Evolutionary conservation across 23 tunicate genomes (phyloP), one percentile per base, ranked within the genome.

Genomic region (Ascidia mentula): DNA sequence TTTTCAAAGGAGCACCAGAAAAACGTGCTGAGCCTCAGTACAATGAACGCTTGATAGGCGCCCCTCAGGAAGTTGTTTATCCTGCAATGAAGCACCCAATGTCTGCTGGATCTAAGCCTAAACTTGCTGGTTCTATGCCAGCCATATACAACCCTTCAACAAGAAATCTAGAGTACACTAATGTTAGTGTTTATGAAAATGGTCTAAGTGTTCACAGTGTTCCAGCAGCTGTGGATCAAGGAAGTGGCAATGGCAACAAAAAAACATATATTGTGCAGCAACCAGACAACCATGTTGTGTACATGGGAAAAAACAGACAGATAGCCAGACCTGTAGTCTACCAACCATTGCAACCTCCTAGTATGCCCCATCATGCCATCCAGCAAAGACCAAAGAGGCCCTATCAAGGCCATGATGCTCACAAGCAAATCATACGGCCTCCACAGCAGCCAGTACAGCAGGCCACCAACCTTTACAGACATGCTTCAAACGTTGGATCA

Each of bases 41-140:
- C 32, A 37, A 46, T 69, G 74, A 81, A 36, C 69, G 85, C 28
- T 30, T 60, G 46, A 38, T 65, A 4, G 74, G 83, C 20, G 75
- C 35, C 39, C 74, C 83, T 0, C 42, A 28, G 13, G 70, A 34
- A 28, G 35, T 32, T n/a, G 38, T n/a, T 9, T 31, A 28, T 28
- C 36, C 74, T 28, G 32, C n/a, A 32, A 24, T 0, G 38, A 46
- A 60, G 30, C 79, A 38, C 7, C 75, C 61, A 1, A 39, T 81
- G 26, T 32, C 74, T 9, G 45, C 80, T 42, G 78, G 38, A 5
- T 53, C 65, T 15, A 89, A 90, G 53, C 74, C 42, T 22, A 59
- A 72, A 34, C 81, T 73, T 7, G 82, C 82, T 30, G 89, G 96
- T 15, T 90, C 96, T 26, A 90, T 90, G 96, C 89, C 96, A 38